phyloP scores from a whole-genome alignment of 2,888 invertebrate genomes.

The Drosophila prostipennis region DNA sequence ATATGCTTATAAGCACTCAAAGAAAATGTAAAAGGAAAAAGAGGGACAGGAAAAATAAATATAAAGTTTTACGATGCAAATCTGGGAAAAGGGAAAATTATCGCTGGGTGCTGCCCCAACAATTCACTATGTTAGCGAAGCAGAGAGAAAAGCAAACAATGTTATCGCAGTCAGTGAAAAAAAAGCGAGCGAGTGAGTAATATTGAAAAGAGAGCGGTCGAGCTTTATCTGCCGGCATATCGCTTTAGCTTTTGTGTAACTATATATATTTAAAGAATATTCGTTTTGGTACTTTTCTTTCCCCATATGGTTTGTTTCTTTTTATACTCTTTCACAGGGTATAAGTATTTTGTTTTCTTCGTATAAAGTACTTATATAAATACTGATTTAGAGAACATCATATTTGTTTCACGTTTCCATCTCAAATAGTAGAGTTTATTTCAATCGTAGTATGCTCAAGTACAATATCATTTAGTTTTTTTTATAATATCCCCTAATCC shows the following conservation, averaged over 20 bases:
- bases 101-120: constrained; percentile 18
- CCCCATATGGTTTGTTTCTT: constrained; percentile 3
- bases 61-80: constrained; percentile 21
- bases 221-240: constrained; percentile 30
- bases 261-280: constrained; percentile 55
- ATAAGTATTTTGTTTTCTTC: neutral
- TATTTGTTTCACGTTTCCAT: too few relatives aligned
- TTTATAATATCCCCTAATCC: too few relatives aligned
- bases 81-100: neutral
- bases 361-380: neutral
- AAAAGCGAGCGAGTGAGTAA: neutral
- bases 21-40: neutral
- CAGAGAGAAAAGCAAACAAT: constrained; percentile 55
- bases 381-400: too few relatives aligned
- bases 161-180: constrained; percentile 49
- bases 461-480: too few relatives aligned
- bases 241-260: constrained; percentile 34
- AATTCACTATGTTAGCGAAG: constrained; percentile 48
- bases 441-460: too few relatives aligned
- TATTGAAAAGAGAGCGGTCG: neutral
- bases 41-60: constrained; percentile 3
- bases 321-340: neutral
- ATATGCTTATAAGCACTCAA: neutral
- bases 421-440: too few relatives aligned
- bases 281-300: neutral